Evolutionary conservation across 2,797 vertebrate species (phyloP).

Genomic region (Lepilemur ruficaudatus): DNA sequence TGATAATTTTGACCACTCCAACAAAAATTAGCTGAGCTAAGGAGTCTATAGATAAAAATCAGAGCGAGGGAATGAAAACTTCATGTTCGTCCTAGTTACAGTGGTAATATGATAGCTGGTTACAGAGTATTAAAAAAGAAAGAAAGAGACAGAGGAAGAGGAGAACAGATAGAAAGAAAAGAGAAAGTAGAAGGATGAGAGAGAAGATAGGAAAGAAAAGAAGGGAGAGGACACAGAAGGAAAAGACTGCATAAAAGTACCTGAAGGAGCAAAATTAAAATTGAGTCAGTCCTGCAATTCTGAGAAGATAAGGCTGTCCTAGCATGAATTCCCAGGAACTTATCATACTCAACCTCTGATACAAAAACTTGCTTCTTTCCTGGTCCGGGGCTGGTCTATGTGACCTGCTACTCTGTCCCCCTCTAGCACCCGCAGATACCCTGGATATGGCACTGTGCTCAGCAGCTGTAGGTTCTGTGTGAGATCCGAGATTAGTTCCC

Average conservation of each 20-base stretch:
- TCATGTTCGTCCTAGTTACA: background rate
- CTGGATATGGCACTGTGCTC: background rate
- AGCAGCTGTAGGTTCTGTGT: background rate
- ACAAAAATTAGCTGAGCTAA: background rate
- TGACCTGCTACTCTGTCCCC: background rate
- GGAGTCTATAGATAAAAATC: background rate
- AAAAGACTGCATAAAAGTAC: background rate
- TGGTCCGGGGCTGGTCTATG: background rate
- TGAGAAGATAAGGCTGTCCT: background rate
- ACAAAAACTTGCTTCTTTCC: background rate
- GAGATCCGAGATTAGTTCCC: slow-evolving; percentile 53
- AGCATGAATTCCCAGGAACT: background rate
- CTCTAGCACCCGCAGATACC: background rate
- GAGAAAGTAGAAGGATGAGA: background rate
- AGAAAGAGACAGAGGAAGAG: background rate
- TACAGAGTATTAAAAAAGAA: background rate
- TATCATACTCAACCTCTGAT: background rate
- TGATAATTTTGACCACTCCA: background rate
- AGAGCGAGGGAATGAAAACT: background rate
- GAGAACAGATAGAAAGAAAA: background rate
- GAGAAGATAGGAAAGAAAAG: background rate
- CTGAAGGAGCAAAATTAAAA: background rate
- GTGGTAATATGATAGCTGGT: background rate
- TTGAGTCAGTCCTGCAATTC: background rate
- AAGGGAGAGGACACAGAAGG: background rate